Conservation (phyloP, 2,113 vertebrate genomes). For the Pogonocichla stellata region DNA sequence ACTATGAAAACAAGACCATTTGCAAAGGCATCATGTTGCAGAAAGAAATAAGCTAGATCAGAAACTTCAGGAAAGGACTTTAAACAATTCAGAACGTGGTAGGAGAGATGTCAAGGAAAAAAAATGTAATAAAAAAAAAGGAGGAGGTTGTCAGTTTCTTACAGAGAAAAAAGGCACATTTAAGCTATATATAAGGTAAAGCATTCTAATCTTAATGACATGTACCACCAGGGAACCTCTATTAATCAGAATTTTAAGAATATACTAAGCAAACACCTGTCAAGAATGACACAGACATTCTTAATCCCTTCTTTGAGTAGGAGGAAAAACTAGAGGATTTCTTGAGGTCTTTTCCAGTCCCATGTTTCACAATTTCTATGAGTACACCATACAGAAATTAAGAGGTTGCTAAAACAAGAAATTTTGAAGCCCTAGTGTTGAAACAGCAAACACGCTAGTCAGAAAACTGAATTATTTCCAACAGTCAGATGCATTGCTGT, state of each 20-base stretch:
- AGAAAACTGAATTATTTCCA: neutral
- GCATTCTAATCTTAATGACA: neutral
- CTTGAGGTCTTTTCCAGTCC: slow-evolving; percentile 43
- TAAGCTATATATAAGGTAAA: neutral
- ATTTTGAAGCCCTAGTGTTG: neutral
- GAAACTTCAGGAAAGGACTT: neutral
- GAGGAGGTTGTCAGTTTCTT: neutral
- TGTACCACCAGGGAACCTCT: neutral
- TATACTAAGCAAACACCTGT: slow-evolving; percentile 13
- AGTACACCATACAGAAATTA: neutral
- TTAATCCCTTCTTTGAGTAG: slow-evolving; percentile 36
- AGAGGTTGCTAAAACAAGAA: slow-evolving; percentile 26
- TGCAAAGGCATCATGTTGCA: neutral
- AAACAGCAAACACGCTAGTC: slow-evolving; percentile 13
- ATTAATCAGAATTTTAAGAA: slow-evolving; percentile 8
- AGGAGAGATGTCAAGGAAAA: neutral
- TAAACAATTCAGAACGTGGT: neutral
- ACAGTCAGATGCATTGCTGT: slow-evolving; percentile 21
- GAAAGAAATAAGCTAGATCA: neutral
- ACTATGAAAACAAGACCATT: neutral
- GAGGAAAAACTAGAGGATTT: slow-evolving; percentile 21
- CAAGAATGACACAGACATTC: neutral
- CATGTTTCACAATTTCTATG: neutral
- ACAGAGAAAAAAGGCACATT: neutral
- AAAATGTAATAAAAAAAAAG: neutral